Percentiles rank a stretch among this genome's conserved stretches.
These are phyloP conservation scores for Helogale parvula DNA, from an alignment of 2,113 vertebrate species.

Conservation along the genomic window DNA sequence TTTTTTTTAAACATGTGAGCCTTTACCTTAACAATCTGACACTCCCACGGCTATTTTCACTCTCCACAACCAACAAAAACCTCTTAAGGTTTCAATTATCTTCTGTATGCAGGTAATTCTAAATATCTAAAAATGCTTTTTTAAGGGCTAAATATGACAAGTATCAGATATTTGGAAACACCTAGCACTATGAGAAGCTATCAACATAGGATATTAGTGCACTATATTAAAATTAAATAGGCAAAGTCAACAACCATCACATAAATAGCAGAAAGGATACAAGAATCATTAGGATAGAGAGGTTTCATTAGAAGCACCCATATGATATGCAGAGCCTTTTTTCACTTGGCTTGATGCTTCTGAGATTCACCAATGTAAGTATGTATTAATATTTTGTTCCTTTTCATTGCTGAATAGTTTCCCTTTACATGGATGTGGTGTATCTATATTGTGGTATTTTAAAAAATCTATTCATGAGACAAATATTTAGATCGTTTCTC, in stretches of 20 bases:
- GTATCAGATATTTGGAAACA: slow-evolving; percentile 35
- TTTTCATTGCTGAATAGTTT: neutral
- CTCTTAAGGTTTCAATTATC: neutral
- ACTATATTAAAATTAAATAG: neutral
- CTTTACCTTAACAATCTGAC: neutral
- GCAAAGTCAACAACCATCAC: neutral
- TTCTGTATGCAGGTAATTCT: neutral
- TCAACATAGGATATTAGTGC: neutral
- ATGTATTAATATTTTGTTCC: neutral
- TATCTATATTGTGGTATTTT: neutral
- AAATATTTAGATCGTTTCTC: neutral
- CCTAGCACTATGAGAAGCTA: neutral
- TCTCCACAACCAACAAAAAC: neutral
- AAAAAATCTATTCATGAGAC: neutral
- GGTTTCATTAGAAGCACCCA: neutral
- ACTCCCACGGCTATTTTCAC: neutral
- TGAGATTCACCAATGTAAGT: neutral
- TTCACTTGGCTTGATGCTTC: neutral
- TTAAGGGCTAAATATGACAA: neutral
- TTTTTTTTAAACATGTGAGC: neutral
- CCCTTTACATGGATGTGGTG: neutral
- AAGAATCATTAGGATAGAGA: neutral
- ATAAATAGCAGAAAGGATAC: neutral
- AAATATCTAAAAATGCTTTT: neutral
- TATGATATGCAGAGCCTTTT: neutral